Base-by-base conservation (phyloP, 2,797 vertebrate genomes). In the Chaetophractus vellerosus region DNA sequence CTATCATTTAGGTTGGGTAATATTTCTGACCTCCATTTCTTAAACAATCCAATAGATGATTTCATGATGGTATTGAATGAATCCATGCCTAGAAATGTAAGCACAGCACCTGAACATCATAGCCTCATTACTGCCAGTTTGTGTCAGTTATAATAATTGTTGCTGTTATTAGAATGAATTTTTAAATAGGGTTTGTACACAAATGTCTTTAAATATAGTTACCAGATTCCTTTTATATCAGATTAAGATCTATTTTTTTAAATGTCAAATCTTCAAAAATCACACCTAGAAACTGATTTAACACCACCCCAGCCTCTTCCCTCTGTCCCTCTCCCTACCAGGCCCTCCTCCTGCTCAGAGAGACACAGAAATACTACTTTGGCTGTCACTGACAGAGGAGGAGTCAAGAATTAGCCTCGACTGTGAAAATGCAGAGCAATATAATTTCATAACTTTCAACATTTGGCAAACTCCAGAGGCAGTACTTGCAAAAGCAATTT, bases 401-500 rank as follows among this genome's bases (percentile, higher is more conserved):
- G 26, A 72, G 26, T 57, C 38, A 86, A 74, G 36, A 63, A 90
- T 80, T 88, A 21, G 71, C 28, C 78, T 92, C 38, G 18, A 5
- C 48, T 83, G 19, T 8, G 55, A 93, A 92, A 85, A 36, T 85
- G 48, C 48, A 59, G 14, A 83, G 74, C 57, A 61, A 90, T 33
- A 50, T 26, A 33, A 93, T 92, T 95, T 94, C 92, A 74, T 83
- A 89, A 88, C 48, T 96, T 81, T 26, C 55, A 79, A 18, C 0
- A 11, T 71, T 69, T 92, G 82, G 68, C 41, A 57, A 82, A 87
- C 41, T 83, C 84, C 48, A 78, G 12, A 63, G 41, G 68, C 57
- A 75, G 26, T 45, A 66, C 93, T 85, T 64, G 78, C 83, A 96
- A 87, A 92, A 74, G 75, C 76, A 78, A 12, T 92, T 87, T 95